Conservation (phyloP, 2,797 vertebrate species). For the Hoplostethus atlanticus region DNA sequence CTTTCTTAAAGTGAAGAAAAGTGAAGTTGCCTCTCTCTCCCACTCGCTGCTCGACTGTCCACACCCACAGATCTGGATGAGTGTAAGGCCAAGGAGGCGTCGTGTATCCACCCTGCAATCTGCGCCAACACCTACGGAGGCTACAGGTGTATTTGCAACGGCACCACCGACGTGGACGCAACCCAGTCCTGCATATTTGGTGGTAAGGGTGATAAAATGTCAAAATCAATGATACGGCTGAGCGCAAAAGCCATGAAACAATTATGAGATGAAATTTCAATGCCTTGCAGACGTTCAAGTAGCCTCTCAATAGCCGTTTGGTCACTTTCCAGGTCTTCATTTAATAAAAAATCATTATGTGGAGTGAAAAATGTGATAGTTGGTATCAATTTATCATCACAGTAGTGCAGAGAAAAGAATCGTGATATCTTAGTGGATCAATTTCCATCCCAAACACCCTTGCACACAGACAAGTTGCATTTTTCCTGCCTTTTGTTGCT, state of each 20-base stretch:
- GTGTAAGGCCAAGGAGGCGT: constrained; percentile 73
- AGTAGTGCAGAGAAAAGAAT: no score
- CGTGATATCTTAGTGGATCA: no score
- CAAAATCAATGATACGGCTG: constrained; percentile 1
- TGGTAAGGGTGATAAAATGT: constrained; percentile 39
- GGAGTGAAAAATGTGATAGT: no score
- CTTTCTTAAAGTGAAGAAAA: neutral
- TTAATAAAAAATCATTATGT: constrained; percentile 1
- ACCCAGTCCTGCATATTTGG: constrained; percentile 80
- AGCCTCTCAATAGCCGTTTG: no score
- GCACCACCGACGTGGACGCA: constrained; percentile 78
- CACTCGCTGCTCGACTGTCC: neutral
- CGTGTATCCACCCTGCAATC: constrained; percentile 73
- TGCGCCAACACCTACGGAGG: constrained; percentile 89
- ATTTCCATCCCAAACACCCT: no score
- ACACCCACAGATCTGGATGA: constrained; percentile 85
- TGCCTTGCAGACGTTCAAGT: no score
- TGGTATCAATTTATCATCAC: no score
- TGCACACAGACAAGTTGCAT: no score
- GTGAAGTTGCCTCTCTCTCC: constrained; percentile 22
- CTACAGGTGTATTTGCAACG: constrained; percentile 87
- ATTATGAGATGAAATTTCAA: neutral
- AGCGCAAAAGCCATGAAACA: neutral
- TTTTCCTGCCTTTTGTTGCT: no score
- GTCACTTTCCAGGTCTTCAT: neutral